A percentile compares a stretch with the other conserved stretches of the same genome.
phyloP scores from a whole-genome alignment of 2,113 vertebrate species.

The Mustela lutreola region DNA sequence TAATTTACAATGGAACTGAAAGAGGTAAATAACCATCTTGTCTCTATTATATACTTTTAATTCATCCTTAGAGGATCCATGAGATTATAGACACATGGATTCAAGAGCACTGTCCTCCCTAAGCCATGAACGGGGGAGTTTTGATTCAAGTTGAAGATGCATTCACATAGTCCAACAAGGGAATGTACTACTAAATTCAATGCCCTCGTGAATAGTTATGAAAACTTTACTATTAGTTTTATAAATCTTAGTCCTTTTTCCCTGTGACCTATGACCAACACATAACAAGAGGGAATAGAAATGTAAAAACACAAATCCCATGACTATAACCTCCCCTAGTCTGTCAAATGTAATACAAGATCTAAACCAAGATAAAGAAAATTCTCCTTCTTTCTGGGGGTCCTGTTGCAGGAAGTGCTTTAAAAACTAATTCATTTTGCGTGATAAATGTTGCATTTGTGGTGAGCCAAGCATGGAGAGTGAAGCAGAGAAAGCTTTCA shows the following conservation, averaged over 20 bases:
- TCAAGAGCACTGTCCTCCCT: slow-evolving; percentile 15
- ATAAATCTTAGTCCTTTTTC: slow-evolving; percentile 75
- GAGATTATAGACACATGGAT: slow-evolving; percentile 42
- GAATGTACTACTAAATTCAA: slow-evolving; percentile 57
- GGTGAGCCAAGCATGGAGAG: slow-evolving; percentile 81
- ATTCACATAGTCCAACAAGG: slow-evolving; percentile 1
- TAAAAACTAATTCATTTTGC: slow-evolving; percentile 42
- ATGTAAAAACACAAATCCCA: slow-evolving; percentile 69
- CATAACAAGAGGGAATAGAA: slow-evolving; percentile 67
- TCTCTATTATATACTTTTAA: slow-evolving; percentile 68
- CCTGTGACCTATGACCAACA: slow-evolving; percentile 1
- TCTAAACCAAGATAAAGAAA: slow-evolving; percentile 51
- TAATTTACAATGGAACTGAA: background rate
- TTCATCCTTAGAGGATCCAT: slow-evolving; percentile 55
- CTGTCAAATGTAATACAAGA: slow-evolving; percentile 71
- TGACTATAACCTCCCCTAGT: slow-evolving; percentile 48
- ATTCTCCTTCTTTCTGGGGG: slow-evolving; percentile 1
- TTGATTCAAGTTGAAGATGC: background rate
- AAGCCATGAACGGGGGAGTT: background rate
- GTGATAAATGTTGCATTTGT: slow-evolving; percentile 71
- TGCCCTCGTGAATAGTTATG: slow-evolving; percentile 56
- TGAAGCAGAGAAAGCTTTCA: slow-evolving; percentile 64
- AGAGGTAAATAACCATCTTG: slow-evolving; percentile 64
- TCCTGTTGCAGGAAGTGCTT: slow-evolving; percentile 45
- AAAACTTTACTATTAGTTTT: slow-evolving; percentile 71